Conservation (phyloP, 2,113 vertebrate genomes). For the Anser cygnoides region DNA sequence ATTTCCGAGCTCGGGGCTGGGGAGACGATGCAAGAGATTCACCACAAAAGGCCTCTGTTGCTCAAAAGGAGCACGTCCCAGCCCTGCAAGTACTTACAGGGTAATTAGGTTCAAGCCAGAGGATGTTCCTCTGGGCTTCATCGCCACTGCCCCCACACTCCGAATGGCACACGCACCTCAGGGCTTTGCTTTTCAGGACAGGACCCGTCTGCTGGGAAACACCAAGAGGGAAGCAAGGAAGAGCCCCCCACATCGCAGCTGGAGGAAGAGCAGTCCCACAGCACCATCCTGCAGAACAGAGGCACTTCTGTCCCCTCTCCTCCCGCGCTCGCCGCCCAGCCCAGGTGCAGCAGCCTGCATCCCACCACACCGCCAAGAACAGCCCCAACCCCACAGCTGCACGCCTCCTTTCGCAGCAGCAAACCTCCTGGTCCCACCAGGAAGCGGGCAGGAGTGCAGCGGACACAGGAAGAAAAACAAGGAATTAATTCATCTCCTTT, state of each 20-base stretch:
- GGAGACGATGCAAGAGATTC: not conserved
- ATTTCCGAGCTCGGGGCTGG: not conserved
- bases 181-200: not conserved
- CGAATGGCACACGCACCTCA: not conserved
- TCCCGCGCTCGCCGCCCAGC: not conserved
- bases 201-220: not conserved
- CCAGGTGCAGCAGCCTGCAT: not conserved
- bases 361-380: not conserved
- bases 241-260: not conserved
- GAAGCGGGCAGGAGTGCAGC: not conserved
- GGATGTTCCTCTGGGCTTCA: not conserved
- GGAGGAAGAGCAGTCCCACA: not conserved
- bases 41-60: not conserved
- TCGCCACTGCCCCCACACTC: not conserved
- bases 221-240: not conserved
- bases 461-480: not conserved
- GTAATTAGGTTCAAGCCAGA: not conserved
- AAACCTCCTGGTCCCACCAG: not conserved
- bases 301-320: not conserved
- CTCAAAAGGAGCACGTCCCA: not conserved
- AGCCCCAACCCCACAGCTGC: conserved; percentile 25
- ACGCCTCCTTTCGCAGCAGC: not conserved
- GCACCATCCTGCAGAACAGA: not conserved
- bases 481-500: not conserved
- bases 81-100: not conserved